These are phyloP conservation scores for Phyllopteryx taeniolatus DNA, from an alignment of 2,113 vertebrate genomes.

Conservation along the genomic window DNA sequence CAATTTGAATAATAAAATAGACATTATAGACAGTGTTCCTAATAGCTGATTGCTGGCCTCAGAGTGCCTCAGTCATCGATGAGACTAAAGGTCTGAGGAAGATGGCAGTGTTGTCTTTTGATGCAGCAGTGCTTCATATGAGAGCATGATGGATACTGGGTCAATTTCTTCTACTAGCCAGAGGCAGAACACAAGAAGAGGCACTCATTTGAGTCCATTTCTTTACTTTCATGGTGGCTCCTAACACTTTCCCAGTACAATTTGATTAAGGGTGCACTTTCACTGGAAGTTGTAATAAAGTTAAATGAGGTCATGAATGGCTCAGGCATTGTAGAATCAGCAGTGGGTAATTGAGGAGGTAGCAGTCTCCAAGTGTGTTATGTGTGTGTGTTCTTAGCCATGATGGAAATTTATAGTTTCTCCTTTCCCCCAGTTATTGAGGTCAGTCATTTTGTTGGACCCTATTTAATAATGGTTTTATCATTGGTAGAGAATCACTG, in stretches of 20 bases:
- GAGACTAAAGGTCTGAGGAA: conserved; percentile 1
- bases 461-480: neutral
- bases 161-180: conserved; percentile 18
- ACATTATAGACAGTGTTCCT: neutral
- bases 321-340: conserved; percentile 58
- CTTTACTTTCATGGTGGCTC: conserved; percentile 33
- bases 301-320: conserved; percentile 59
- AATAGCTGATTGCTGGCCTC: conserved; percentile 23
- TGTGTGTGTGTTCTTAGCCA: conserved; percentile 28
- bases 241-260: conserved; percentile 32
- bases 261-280: conserved; percentile 61
- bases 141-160: conserved; percentile 24
- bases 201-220: conserved; percentile 36
- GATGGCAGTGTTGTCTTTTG: conserved; percentile 10
- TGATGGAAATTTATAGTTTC: conserved; percentile 41
- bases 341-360: conserved; percentile 56
- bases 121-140: conserved; percentile 22
- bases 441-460: conserved; percentile 49
- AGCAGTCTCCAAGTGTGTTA: conserved; percentile 45
- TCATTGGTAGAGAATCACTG: neutral
- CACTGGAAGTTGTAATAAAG: conserved; percentile 59
- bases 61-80: neutral
- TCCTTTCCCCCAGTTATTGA: conserved; percentile 37
- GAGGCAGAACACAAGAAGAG: conserved; percentile 14
- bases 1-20: conserved; percentile 7